phyloP scores from a whole-genome alignment of 2,797 vertebrate species.

The Diceros bicornis region DNA sequence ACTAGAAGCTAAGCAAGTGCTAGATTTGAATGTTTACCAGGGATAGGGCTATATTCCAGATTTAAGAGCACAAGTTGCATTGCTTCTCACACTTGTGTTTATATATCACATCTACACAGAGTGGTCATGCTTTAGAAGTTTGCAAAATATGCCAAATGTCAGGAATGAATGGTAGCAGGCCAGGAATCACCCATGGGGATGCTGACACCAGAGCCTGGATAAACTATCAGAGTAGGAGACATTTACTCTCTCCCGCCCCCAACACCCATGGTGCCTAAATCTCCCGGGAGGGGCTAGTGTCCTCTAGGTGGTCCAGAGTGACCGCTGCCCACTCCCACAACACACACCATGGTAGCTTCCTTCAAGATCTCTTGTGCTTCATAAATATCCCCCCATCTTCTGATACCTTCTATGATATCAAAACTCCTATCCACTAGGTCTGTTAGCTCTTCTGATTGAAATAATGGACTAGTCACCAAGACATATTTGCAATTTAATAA shows the following conservation, averaged over 20 bases:
- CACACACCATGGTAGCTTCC: not conserved
- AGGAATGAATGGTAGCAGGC: not conserved
- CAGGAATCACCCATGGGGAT: not conserved
- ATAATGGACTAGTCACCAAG: not conserved
- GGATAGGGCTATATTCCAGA: not conserved
- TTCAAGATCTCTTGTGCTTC: not conserved
- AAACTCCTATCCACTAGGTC: not conserved
- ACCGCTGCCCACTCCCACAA: fast-evolving
- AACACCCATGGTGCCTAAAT: not conserved
- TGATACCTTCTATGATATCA: not conserved
- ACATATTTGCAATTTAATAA: not conserved
- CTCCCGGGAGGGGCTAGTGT: not conserved
- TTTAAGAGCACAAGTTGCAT: not conserved
- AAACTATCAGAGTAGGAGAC: not conserved
- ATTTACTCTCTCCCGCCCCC: not conserved
- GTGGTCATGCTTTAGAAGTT: not conserved
- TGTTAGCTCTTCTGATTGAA: not conserved
- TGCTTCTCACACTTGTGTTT: not conserved
- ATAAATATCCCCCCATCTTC: not conserved
- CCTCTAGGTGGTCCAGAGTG: not conserved
- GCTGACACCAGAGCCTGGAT: not conserved
- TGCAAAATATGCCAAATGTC: not conserved
- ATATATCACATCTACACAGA: not conserved
- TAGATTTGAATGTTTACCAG: not conserved
- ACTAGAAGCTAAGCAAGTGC: not conserved